Evolutionary conservation across 2,797 vertebrate species (phyloP), one percentile per base, ranked within the genome.

Genomic region (Gallinago nigripennis): DNA sequence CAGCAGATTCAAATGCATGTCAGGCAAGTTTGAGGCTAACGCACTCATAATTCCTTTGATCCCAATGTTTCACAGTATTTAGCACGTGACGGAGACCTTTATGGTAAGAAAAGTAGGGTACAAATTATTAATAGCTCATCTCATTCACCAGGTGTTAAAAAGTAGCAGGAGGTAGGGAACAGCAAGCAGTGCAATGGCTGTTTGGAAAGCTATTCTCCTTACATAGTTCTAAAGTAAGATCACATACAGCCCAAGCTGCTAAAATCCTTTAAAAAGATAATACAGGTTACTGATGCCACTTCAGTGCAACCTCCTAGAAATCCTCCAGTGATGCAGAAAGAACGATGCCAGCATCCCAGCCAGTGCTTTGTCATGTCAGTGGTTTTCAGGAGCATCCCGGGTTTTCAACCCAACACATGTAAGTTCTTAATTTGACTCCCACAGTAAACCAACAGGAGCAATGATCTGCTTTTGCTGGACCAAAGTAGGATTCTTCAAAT

Each of bases 91-190:
- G 50, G 82, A 94, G 51, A 90, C 66, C 54, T 88, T 95, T 90
- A 84, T 30, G 7, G 45, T 68, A 87, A 57, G 45, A 76, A 85
- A 93, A 89, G 30, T 19, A 77, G 31, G 57, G 57, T 78, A 83
- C 54, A 50, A 86, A 91, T 91, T 92, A 94, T 83, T 91, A 92
- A 91, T 79, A 94, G 73, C 46, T 61, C 24, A 78, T 78, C 72
- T 75, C 58, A 78, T 86, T 95, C 65, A 83, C 30, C 58, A 71
- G 60, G 54, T 58, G 43, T 61, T 86, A 69, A 81, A 68, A 86
- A 54, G 50, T 72, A 86, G 66, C 80, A 89, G 82, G 41, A 77
- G 64, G 43, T 21, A 39, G 37, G 58, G 71, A 41, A 72, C 30
- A 66, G 46, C 39, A 66, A 48, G 60, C 13, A 79, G 31, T 39